These are phyloP conservation scores for Sebastes alutus DNA, from an alignment of 2,797 vertebrate species.

Conservation along the genomic window DNA sequence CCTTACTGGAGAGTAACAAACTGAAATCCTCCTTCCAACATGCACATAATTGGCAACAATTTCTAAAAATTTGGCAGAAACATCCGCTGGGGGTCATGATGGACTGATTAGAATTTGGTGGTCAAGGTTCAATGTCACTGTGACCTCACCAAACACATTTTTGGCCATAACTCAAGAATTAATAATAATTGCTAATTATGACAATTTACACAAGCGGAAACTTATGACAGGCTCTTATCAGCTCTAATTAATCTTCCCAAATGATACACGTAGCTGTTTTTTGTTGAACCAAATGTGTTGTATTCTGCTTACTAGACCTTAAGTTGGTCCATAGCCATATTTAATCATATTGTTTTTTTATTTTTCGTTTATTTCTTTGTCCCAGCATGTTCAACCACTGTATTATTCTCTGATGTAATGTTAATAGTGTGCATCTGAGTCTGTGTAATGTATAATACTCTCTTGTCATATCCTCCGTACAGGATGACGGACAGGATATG, in stretches of 20 bases:
- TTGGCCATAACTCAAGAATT: too few species aligned
- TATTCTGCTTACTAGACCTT: not conserved
- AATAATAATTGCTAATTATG: too few species aligned
- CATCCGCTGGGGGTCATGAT: too few species aligned
- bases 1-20: too few species aligned
- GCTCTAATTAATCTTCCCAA: not conserved
- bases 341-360: not conserved
- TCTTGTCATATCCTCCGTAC: conserved; percentile 29
- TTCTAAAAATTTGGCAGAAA: too few species aligned
- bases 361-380: not conserved
- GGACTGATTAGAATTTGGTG: not conserved
- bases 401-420: not conserved
- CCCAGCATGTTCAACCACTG: not conserved
- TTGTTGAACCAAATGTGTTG: not conserved
- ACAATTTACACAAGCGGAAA: too few species aligned
- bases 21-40: too few species aligned
- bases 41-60: too few species aligned
- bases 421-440: not conserved
- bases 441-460: not conserved
- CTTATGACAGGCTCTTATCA: not conserved
- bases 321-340: not conserved
- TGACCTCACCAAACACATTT: not conserved
- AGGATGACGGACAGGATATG: conserved; percentile 80
- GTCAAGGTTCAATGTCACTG: not conserved
- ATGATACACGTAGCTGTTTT: not conserved